Evolutionary conservation across 2,888 invertebrate species (phyloP), one percentile per base, ranked within the genome.

Genomic region (Allolobophora icterica): DNA sequence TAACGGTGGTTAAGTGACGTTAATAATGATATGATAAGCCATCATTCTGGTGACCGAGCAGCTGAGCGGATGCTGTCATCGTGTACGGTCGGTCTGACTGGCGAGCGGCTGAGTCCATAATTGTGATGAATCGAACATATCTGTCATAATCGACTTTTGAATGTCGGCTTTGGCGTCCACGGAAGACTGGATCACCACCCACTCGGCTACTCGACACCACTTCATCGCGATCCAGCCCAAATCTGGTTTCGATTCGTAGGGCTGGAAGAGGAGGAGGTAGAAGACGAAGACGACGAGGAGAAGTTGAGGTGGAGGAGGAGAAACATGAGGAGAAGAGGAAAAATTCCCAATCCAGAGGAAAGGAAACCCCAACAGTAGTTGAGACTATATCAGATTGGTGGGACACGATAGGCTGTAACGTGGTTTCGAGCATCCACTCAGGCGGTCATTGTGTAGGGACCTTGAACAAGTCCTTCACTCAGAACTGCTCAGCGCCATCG

Each of bases 51-150:
- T n/a, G n/a, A 19, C 45, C 45, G 13, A 45, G 45, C 45, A 13
- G 71, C 71, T 71, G 71, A n/a, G 71, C 71, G 71, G 71, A n/a
- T 71, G 71, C 71, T 71, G 71, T 71, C 71, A 71, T n/a, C 71
- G 71, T 71, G 8, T 30, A 52, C 71, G 52, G 71, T n/a, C 8
- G 71, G 71, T 71, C 71, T 71, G 71, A 71, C 71, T 30, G 71
- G 71, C 71, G 30, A 71, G 3, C 71, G 71, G 71, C n/a, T 71
- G 71, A 71, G n/a, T 71, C n/a, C n/a, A 13, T 71, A 71, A 71
- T 71, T 71, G 71, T 71, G 71, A 71, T 71, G 71, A 71, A 71
- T 71, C 71, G 71, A n/a, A 13, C 1, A 71, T n/a, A 71, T 71
- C 71, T 71, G 71, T 71, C 71, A 71, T 71, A 71, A 71, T 71